Evolutionary conservation across 2,888 invertebrate species (phyloP), one percentile per base, ranked within the genome.

Genomic region (Philereme vetulata): DNA sequence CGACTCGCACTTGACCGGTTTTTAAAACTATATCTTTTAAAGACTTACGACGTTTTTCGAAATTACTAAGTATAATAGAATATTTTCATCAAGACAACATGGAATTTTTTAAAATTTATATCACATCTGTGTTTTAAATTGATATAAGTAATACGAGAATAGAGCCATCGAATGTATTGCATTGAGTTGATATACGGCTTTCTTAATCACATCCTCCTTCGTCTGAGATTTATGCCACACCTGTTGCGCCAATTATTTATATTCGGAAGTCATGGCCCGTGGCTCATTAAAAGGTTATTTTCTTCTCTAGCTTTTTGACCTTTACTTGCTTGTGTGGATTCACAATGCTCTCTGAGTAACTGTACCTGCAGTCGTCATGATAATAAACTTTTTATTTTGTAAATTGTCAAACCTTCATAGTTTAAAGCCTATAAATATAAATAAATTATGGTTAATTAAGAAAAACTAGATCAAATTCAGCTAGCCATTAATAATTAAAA

Each of bases 211-310:
- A 75, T 78, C 74, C 81, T 85, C 82, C 83, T 86, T 84, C 79
- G 81, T 84, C 72, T 70, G 76, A 86, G 87, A 89, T 88, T 88
- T 88, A 88, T 90, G 80, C 72, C 78, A 80, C 87, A 90, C 88
- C 86, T 88, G 88, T 90, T 89, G 86, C 81, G 85, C 85, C 85
- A 88, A 88, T 61, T 61, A 61, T 86, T 89, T 85, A 87, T 86
- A 83, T 85, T 86, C 82, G 80, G 84, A 85, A 86, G 84, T 84
- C 76, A 82, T 88, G 83, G 74, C 76, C 85, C 77, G 56, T 53
- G 46, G 50, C 53, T 61, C 53, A 56, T 56, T 61, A 56, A n/a
- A n/a, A 42, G 10, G n/a, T 21, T 60, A 42, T 61, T 56, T 43
- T 34, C 36, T 46, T 33, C n/a, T 21, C 7, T 34, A 75, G 66